Evolutionary conservation across 2,888 invertebrate genomes (phyloP).

Genomic region (Drosophila fungiperda): DNA sequence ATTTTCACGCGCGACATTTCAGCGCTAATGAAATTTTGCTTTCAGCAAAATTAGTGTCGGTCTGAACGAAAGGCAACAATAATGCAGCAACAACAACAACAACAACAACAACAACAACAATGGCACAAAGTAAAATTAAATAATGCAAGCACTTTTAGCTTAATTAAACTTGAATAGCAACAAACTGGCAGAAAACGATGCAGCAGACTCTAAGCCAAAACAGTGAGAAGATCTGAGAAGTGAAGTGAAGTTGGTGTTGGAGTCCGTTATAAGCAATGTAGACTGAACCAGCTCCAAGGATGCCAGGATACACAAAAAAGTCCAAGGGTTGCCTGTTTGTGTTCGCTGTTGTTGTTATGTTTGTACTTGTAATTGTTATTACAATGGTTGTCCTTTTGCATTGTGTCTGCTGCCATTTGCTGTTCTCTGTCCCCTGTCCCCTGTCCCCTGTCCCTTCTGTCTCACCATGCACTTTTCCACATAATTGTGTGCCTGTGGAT

Average conservation of each 20-base stretch:
- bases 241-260: not conserved
- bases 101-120: constrained; percentile 26
- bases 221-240: constrained; percentile 37
- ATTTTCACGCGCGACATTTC: constrained; percentile 78
- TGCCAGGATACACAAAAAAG: constrained; percentile 27
- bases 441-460: constrained; percentile 1
- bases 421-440: constrained; percentile 28
- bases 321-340: constrained; percentile 42
- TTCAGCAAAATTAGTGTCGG: constrained; percentile 74
- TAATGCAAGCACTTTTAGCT: constrained; percentile 81
- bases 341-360: constrained; percentile 23
- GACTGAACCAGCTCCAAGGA: constrained; percentile 26
- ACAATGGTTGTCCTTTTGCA: constrained; percentile 71
- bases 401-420: constrained; percentile 48
- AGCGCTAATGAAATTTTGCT: constrained; percentile 78
- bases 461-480: constrained; percentile 72
- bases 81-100: constrained; percentile 10
- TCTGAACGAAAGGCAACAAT: constrained; percentile 25
- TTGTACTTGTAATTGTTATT: constrained; percentile 78
- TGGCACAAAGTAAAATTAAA: constrained; percentile 75
- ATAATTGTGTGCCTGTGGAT: constrained; percentile 73
- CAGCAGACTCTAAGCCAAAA: constrained; percentile 58
- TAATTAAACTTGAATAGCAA: constrained; percentile 79
- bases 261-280: constrained; percentile 15
- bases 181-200: constrained; percentile 66